Evolutionary conservation across 2,888 invertebrate genomes (phyloP).

Genomic region (Maniola hyperantus): DNA sequence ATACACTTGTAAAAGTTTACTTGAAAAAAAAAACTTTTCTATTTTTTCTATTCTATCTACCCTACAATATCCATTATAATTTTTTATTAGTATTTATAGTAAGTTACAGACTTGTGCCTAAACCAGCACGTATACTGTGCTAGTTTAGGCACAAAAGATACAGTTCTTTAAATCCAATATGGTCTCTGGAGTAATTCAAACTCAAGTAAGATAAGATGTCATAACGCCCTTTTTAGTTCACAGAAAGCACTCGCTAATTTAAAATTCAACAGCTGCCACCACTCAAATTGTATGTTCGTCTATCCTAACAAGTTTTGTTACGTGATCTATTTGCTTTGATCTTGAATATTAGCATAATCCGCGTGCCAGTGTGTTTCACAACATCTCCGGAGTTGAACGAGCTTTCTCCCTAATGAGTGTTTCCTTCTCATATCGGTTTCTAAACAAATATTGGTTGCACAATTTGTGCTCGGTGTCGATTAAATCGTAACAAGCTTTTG

Average conservation of each 20-base stretch:
- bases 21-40: too few relatives aligned
- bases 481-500: neutral
- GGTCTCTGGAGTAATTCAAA: too few relatives aligned
- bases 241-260: slow-evolving; percentile 6
- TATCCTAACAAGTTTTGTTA: slow-evolving; percentile 34
- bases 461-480: neutral
- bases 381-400: slow-evolving; percentile 30
- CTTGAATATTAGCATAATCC: slow-evolving; percentile 48
- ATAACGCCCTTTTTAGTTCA: slow-evolving; percentile 6
- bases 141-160: too few relatives aligned
- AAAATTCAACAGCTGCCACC: slow-evolving; percentile 3
- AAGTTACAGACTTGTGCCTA: too few relatives aligned
- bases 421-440: slow-evolving; percentile 14
- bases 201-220: neutral
- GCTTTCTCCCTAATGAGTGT: slow-evolving; percentile 37
- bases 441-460: neutral
- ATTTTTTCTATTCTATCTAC: too few relatives aligned
- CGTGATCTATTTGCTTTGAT: slow-evolving; percentile 45
- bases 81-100: too few relatives aligned
- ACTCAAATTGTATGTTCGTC: slow-evolving; percentile 17
- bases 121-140: too few relatives aligned
- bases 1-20: too few relatives aligned
- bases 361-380: slow-evolving; percentile 36
- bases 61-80: too few relatives aligned
- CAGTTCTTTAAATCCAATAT: too few relatives aligned